These are phyloP conservation scores for Falcaria lacertinaria DNA, from an alignment of 2,888 invertebrate species.

Conservation along the genomic window DNA sequence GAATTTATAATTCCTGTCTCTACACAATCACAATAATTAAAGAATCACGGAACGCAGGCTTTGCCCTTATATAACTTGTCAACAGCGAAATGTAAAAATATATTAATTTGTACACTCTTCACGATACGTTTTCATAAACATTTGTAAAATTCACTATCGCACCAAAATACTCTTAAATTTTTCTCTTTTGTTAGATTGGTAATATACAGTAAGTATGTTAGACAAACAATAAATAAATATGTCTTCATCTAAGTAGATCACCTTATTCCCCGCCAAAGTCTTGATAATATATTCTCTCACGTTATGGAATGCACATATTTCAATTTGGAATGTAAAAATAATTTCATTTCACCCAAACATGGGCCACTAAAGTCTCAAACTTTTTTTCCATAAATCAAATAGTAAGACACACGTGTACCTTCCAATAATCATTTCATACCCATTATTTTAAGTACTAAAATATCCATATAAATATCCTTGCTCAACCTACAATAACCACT, in stretches of 20 bases:
- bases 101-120: constrained; percentile 78
- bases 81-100: constrained; percentile 78
- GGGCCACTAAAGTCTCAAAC: constrained; percentile 18
- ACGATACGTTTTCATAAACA: constrained; percentile 64
- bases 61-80: constrained; percentile 68
- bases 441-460: constrained; percentile 67
- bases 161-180: constrained; percentile 74
- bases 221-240: constrained; percentile 58
- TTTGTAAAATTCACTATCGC: constrained; percentile 78
- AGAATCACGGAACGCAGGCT: constrained; percentile 73
- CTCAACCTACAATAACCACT: constrained; percentile 62
- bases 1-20: constrained; percentile 76
- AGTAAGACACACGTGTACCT: constrained; percentile 26
- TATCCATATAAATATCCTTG: constrained; percentile 70
- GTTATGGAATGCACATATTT: constrained; percentile 52
- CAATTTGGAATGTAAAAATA: constrained; percentile 54
- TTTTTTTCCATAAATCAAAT: constrained; percentile 27
- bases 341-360: constrained; percentile 26
- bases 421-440: constrained; percentile 39
- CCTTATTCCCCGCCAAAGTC: constrained; percentile 66
- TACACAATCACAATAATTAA: constrained; percentile 73
- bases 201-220: constrained; percentile 62
- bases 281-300: constrained; percentile 37
- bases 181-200: constrained; percentile 53
- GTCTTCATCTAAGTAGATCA: constrained; percentile 49